Evolutionary conservation across 2,888 invertebrate genomes (phyloP), one percentile per base, ranked within the genome.

Genomic region (Pseudococcus longispinus): DNA sequence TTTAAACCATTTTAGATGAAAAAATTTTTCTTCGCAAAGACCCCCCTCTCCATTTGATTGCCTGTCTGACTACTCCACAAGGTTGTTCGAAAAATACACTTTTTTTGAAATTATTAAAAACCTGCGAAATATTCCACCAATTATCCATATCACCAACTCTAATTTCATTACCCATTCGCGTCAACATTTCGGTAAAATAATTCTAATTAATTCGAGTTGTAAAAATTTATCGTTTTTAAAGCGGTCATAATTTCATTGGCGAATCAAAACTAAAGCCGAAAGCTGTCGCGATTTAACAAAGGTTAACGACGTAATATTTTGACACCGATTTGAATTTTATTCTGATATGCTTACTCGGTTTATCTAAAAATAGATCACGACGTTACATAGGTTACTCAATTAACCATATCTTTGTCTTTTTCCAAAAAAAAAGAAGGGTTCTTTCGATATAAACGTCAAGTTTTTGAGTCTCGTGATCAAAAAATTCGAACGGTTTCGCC

Each of bases 211-310:
- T 4, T 32, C 32, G 5, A n/a, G n/a, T n/a, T n/a, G 32, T 32
- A 5, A 37, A 37, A 37, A 37, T 37, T 37, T 2, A 37, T 37
- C 37, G 37, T 4, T 37, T 37, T 37, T 6, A 37, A 37, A 37
- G 8, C 37, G 4, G 37, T 9, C 37, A 37, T 37, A 37, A 37
- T 37, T 60, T 60, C 23, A 60, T 9, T 23, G 23, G 23, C 60
- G 2, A 60, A 23, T 2, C n/a, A 51, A 51, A n/a, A 51, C 60
- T 15, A 15, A 11, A 46, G 9, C 26, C 37, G 37, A 6, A 37
- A n/a, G n/a, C n/a, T n/a, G 70, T 11, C 26, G 70, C 29, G 70
- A 74, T 74, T 8, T n/a, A 74, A 74, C 32, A 74, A 74, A 74
- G 74, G 74, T 74, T 74, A 74, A 37, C 32, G 32, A 32, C 18